Evolutionary conservation across 2,888 invertebrate genomes (phyloP), one percentile per base, ranked within the genome.

Genomic region (Theretra japonica): DNA sequence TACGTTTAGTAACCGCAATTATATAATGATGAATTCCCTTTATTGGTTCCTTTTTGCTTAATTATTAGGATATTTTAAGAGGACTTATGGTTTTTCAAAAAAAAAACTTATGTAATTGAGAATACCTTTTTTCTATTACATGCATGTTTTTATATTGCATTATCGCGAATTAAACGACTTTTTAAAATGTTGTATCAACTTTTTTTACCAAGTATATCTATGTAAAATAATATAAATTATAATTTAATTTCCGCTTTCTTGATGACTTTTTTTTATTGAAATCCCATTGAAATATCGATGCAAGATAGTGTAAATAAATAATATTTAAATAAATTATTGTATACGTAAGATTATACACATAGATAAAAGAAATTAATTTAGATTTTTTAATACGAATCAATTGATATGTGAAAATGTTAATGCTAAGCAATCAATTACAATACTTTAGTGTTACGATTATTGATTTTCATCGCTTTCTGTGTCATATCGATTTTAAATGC

Each of bases 301-400:
- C 79, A 79, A 68, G 68, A 81, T 83, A 85, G 81, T 60, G 19
- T 68, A 68, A 77, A 79, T 81, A 80, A 82, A 82, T 86, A 82
- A 74, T 79, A 81, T 83, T 81, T 80, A 82, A 83, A 80, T 90
- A 89, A 89, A 87, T 89, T 89, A 89, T 90, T 90, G 81, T 87
- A 86, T 85, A 86, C 82, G 82, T 88, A 88, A 86, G 84, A 75
- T 75, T 81, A 80, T 76, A 70, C 71, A 75, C 69, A 76, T 70
- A 75, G 73, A 74, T 75, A 77, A 77, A 75, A 79, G 76, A 79
- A 77, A 72, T 59, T 71, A 76, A 79, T 82, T 78, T 87, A 87
- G 86, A 86, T 86, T 88, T 88, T 88, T 83, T 87, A 86, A 86
- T 81, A 82, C 80, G 74, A 79, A 77, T 77, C 75, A 76, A 73